These are phyloP conservation scores for Hapalemur alaotrensis DNA, from an alignment of 2,797 vertebrate genomes.

Conservation along the genomic window DNA sequence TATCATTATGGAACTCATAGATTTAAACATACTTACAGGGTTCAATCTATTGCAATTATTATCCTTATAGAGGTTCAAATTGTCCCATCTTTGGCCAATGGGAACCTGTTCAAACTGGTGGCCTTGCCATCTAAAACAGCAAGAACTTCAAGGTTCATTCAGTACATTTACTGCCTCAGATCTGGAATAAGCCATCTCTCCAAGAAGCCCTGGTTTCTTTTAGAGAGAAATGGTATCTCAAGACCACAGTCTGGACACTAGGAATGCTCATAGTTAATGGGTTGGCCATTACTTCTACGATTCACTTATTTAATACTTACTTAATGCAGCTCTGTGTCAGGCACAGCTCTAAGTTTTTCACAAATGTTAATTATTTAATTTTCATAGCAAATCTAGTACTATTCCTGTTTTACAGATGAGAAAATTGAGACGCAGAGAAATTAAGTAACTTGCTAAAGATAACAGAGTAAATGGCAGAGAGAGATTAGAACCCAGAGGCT, in stretches of 20 bases:
- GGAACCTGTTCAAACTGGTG: neutral
- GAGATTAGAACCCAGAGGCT: neutral
- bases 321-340: neutral
- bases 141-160: conserved; percentile 3
- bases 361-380: neutral
- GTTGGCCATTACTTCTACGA: conserved; percentile 22
- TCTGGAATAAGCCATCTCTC: neutral
- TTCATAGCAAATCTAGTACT: conserved; percentile 18
- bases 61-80: neutral
- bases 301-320: neutral
- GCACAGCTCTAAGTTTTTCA: neutral
- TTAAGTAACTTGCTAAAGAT: conserved; percentile 20
- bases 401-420: neutral
- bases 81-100: neutral
- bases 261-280: neutral
- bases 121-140: neutral
- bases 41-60: neutral
- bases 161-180: neutral
- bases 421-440: conserved; percentile 13
- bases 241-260: neutral
- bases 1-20: neutral
- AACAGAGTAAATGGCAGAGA: neutral
- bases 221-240: neutral
- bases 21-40: neutral
- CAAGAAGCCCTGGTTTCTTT: neutral